Evolutionary conservation across 2,888 invertebrate genomes (phyloP), one percentile per base, ranked within the genome.

Genomic region (Leptopilina drosophilae): DNA sequence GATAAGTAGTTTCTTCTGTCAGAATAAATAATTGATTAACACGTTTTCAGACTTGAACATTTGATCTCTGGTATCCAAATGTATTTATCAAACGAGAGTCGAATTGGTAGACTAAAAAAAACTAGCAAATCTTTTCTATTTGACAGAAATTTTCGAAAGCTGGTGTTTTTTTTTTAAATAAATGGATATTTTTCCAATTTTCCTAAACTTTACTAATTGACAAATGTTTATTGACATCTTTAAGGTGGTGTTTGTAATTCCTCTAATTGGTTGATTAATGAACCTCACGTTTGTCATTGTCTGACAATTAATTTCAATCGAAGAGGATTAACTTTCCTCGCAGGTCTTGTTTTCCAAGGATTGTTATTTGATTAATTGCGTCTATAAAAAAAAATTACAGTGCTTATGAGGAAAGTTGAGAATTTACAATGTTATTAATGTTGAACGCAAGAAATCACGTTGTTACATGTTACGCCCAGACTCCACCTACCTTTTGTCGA

Each of bases 381-480:
- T 8, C 42, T 42, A 42, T 42, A 42, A 33, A 33, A 33, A 33
- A 42, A 42, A 42, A 42, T 42, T 42, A 8, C 42, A 42, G 7
- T 42, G 42, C 8, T 42, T 42, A 56, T 26, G 33, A 26, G 14
- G 53, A 6, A 53, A 53, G 49, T 53, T 69, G 33, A 59, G 11
- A 33, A 73, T 59, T 59, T 11, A 33, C 40, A 73, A 59, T 40
- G 56, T 73, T 73, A 33, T 33, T 59, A 73, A 73, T n/a, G n/a
- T 73, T 56, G 56, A 40, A 11, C 53, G 33, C 40, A 56, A 73
- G 73, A 33, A 73, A 73, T 59, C 81, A 76, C 77, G 80, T 84
- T 76, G 78, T 83, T 85, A 85, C 85, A 85, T 86, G 26, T 69
- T 69, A 80, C 64, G 76, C 73, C 49, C 49, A 69, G 53, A 49